Conservation (phyloP, 2,797 vertebrate species). For the Lateolabrax maculatus region DNA sequence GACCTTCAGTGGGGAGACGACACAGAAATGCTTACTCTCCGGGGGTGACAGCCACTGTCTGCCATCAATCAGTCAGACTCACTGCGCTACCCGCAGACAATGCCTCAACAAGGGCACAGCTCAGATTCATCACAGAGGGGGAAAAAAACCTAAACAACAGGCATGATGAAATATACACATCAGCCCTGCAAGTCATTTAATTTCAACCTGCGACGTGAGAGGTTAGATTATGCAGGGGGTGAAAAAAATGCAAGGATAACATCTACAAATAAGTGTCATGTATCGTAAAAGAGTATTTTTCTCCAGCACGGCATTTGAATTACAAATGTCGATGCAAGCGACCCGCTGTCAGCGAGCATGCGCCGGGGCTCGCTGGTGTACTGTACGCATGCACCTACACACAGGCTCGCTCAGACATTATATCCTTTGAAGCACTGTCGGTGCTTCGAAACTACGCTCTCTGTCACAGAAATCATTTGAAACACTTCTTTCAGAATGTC, state of each 20-base stretch:
- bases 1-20: constrained; percentile 82
- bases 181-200: constrained; percentile 73
- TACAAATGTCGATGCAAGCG: constrained; percentile 23
- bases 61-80: constrained; percentile 84
- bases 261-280: constrained; percentile 23
- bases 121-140: constrained; percentile 81
- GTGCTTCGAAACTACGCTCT: constrained; percentile 80
- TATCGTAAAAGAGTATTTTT: constrained; percentile 14
- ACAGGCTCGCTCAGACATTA: constrained; percentile 51
- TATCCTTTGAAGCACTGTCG: constrained; percentile 78
- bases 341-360: constrained; percentile 7
- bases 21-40: constrained; percentile 84
- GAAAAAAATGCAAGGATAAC: constrained; percentile 21
- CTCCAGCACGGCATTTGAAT: constrained; percentile 23
- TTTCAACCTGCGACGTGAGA: constrained; percentile 48
- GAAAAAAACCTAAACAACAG: constrained; percentile 66
- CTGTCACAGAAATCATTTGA: constrained; percentile 85
- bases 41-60: constrained; percentile 82
- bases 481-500: constrained; percentile 84
- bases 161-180: constrained; percentile 81
- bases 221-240: constrained; percentile 43
- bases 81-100: constrained; percentile 75
- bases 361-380: constrained; percentile 3
- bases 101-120: constrained; percentile 81
- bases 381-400: constrained; percentile 43